Base-by-base conservation (phyloP, 2,888 invertebrate species). In the Ectropis crepuscularia region DNA sequence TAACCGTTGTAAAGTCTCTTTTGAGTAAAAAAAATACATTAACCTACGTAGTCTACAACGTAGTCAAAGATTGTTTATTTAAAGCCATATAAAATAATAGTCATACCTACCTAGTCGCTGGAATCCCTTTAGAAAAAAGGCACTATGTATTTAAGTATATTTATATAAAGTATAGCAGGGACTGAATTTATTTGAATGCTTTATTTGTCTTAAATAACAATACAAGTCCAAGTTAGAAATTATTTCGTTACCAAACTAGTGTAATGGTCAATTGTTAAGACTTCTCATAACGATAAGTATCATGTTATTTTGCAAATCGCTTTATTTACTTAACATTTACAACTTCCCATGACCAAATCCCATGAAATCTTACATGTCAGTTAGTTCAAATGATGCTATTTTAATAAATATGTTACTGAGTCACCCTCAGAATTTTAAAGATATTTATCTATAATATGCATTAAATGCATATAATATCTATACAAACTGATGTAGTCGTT, bases 211-310 rank as follows among this genome's bases (percentile, higher is more conserved):
- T 28, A 48, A 48, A 37, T 28, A 28, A 28, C 16, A 28, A 28
- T 28, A 28, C 16, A 28, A 28, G 16, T 28, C 16, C 16, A 28
- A 28, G n/a, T 38, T 51, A 43, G 38, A 36, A 28, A 37, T 42
- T 58, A 38, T 53, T 54, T 51, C 55, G 16, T n/a, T 36, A 43
- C 42, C 41, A 42, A 58, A 63, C 53, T 48, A 57, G 46, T 41
- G 43, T 53, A 51, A 72, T 69, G 66, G 82, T 82, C 80, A 81
- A 82, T 81, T 80, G 74, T 73, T 71, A 77, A 63, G 77, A 77
- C 77, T 76, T 75, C 75, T 77, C 42, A 47, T 57, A 63, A 46
- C 75, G 43, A 48, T 53, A 58, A 41, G 36, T 43, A 48, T 57
- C 28, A 63, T 10, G 4, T 46, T 57, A 46, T 41, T 50, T 61